Percentiles rank a stretch among this genome's conserved stretches.
Evolutionary conservation across 2,797 vertebrate species (phyloP).

Genomic region (Triplophysa bombifrons): DNA sequence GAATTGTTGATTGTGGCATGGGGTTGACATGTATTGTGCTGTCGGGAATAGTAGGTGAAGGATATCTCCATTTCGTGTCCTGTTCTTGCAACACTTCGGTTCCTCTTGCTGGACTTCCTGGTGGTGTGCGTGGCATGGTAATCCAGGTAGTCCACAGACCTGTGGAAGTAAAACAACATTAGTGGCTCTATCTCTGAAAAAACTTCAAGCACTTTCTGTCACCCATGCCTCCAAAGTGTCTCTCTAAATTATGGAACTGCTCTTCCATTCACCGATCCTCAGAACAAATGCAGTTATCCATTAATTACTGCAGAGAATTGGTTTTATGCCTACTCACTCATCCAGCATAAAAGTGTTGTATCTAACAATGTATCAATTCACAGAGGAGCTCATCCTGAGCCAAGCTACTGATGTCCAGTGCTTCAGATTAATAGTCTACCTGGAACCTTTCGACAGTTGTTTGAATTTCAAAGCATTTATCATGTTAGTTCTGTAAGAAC

Average conservation of each 20-base stretch:
- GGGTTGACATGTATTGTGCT: slow-evolving; percentile 56
- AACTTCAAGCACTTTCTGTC: neutral
- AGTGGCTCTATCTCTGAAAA: neutral
- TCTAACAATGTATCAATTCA: slow-evolving; percentile 26
- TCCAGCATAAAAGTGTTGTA: slow-evolving; percentile 29
- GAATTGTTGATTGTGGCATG: slow-evolving; percentile 59
- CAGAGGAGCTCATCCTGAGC: slow-evolving; percentile 18
- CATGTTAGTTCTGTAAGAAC: slow-evolving; percentile 16
- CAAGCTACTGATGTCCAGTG: neutral
- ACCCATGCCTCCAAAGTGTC: neutral
- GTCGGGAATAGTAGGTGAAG: neutral
- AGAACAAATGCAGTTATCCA: slow-evolving; percentile 26
- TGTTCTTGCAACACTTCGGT: slow-evolving; percentile 49
- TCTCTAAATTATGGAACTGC: neutral
- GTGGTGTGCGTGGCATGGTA: slow-evolving; percentile 77
- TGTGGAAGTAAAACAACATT: slow-evolving; percentile 53
- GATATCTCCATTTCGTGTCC: slow-evolving; percentile 54
- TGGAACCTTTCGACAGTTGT: slow-evolving; percentile 9
- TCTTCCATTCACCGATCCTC: slow-evolving; percentile 14
- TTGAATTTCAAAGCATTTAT: slow-evolving; percentile 34
- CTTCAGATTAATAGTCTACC: slow-evolving; percentile 30
- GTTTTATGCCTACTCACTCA: slow-evolving; percentile 27
- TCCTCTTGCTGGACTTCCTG: slow-evolving; percentile 67
- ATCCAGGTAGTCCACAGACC: slow-evolving; percentile 81
- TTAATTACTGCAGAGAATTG: slow-evolving; percentile 42